Evolutionary conservation across 2,113 vertebrate species (phyloP).

Genomic region (Tor tambroides): DNA sequence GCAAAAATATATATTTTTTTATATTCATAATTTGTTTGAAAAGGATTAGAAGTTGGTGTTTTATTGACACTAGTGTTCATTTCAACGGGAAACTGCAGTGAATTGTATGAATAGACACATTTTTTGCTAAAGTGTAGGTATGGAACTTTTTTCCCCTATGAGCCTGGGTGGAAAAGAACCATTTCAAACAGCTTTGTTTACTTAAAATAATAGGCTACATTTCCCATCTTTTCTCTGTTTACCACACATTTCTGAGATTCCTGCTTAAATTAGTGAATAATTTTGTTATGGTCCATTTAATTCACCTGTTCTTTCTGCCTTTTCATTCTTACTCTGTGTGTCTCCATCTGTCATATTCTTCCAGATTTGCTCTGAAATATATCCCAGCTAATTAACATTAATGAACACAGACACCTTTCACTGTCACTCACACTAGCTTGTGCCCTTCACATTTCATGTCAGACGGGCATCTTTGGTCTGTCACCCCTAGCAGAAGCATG

Average conservation of each 20-base stretch:
- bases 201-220: neutral
- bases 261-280: neutral
- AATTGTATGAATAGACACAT: too few species aligned
- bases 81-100: too few species aligned
- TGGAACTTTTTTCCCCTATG: neutral
- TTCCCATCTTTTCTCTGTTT: neutral
- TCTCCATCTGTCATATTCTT: neutral
- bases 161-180: neutral
- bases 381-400: constrained; percentile 31
- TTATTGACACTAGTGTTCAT: too few species aligned
- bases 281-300: neutral
- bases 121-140: neutral
- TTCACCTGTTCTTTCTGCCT: neutral
- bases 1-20: too few species aligned
- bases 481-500: neutral
- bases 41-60: too few species aligned
- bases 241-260: neutral
- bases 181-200: neutral
- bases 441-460: neutral
- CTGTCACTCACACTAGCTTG: neutral
- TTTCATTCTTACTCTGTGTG: neutral
- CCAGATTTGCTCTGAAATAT: neutral
- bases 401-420: constrained; percentile 34
- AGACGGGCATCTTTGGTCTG: neutral
- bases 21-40: too few species aligned